Evolutionary conservation across 2,888 invertebrate genomes (phyloP).

Genomic region (Brenthis hecate): DNA sequence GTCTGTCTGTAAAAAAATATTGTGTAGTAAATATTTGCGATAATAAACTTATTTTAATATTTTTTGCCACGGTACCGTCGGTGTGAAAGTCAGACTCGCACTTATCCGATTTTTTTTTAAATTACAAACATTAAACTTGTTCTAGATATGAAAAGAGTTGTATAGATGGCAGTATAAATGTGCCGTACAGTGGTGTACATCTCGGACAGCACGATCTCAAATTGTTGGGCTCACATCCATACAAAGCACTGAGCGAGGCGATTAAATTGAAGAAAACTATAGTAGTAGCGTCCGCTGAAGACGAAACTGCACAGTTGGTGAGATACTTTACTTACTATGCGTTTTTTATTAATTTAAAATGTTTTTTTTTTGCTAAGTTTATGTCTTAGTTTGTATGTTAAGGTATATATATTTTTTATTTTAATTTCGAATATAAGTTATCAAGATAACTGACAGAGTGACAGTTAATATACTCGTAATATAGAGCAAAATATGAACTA

Average conservation of each 20-base stretch:
- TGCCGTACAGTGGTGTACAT: slow-evolving; percentile 92
- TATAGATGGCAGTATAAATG: slow-evolving; percentile 91
- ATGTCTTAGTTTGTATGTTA: no score
- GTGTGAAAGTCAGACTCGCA: no score
- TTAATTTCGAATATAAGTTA: not conserved
- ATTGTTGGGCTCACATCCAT: slow-evolving; percentile 85
- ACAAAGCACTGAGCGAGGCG: slow-evolving; percentile 81
- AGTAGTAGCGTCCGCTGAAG: slow-evolving; percentile 89
- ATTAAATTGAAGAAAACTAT: slow-evolving; percentile 85
- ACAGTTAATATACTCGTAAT: no score
- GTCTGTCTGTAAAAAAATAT: no score
- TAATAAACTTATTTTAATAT: no score
- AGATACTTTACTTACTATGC: slow-evolving; percentile 43
- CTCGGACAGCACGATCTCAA: slow-evolving; percentile 87
- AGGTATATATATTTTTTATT: not conserved
- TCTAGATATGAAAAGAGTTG: slow-evolving; percentile 89
- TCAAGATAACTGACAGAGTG: no score
- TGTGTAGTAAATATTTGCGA: no score
- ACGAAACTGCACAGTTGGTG: slow-evolving; percentile 89
- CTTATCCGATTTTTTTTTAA: not conserved
- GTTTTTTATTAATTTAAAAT: no score
- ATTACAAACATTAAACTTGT: slow-evolving; percentile 19
- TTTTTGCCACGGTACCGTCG: no score
- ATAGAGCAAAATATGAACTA: no score
- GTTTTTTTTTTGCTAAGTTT: no score